Conservation (phyloP, 1,140 invertebrate species). For the Sarcophaga peregrina region DNA sequence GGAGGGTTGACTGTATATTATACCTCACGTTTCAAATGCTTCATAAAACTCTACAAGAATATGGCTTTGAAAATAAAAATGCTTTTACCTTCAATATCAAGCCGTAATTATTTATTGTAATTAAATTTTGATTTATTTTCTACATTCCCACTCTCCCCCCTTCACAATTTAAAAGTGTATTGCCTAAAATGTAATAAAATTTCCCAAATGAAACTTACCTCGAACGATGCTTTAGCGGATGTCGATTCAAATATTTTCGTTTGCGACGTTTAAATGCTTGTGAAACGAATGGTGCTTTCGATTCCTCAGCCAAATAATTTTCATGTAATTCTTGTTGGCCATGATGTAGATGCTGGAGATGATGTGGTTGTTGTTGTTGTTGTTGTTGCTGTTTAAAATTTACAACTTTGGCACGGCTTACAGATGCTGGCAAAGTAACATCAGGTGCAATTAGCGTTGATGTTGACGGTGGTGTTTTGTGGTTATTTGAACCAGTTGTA, state of each 20-base stretch:
- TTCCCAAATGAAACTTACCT: constrained; percentile 11
- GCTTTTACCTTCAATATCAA: too few relatives aligned
- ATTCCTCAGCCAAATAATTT: not conserved
- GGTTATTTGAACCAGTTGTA: not conserved
- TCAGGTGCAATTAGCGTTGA: not conserved
- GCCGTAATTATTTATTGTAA: not conserved
- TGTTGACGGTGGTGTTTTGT: not conserved
- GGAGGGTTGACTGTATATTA: too few relatives aligned
- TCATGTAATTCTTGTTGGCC: not conserved
- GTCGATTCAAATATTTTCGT: constrained; percentile 32
- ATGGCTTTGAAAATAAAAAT: too few relatives aligned
- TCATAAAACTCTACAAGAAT: too few relatives aligned
- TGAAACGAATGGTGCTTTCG: not conserved
- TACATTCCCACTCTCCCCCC: not conserved
- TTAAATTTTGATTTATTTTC: not conserved
- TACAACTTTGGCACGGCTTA: not conserved
- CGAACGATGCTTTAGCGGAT: constrained; percentile 20
- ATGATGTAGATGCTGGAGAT: not conserved
- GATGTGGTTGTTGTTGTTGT: not conserved
- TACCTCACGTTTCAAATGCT: too few relatives aligned
- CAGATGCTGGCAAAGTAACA: not conserved
- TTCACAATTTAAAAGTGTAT: not conserved
- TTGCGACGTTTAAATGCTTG: constrained; percentile 6
- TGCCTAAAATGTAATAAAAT: not conserved
- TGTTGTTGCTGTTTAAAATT: not conserved